Evolutionary conservation across 2,113 vertebrate genomes (phyloP), one percentile per base, ranked within the genome.

Genomic region (Percopsis transmontana): DNA sequence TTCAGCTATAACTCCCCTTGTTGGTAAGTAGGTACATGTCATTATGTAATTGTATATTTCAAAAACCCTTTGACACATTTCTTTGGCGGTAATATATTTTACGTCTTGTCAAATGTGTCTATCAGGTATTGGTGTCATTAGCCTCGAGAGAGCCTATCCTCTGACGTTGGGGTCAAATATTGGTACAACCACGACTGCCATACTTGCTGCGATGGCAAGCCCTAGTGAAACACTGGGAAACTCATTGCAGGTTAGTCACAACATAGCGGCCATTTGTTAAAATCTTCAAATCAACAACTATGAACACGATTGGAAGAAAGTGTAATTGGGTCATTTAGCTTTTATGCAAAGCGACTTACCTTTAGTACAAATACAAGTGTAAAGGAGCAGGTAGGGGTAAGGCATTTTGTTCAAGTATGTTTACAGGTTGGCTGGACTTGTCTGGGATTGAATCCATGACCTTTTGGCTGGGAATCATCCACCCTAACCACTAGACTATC

Each of bases 111-210:
- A 10, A 18, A 0, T 1, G 10, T 12, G 23, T 41, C 42, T 58
- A 52, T 24, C 52, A 97, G 97, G 97, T 47, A 95, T 99, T 0
- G 97, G 97, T 0, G 96, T 99, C 52, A 98, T 99, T 62, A 97
- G 91, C 83, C 91, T 99, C 0, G 95, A 99, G 81, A 92, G 97
- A 74, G 96, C 95, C 0, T 99, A 99, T 58, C 97, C 97, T 0
- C 92, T 99, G 41, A 99, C 97, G 0, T 86, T 99, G 54, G 97
- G 97, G 10, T 95, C 97, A 63, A 99, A 99, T 67, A 95, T 99
- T 18, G 97, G 97, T 21, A 99, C 97, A 38, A 99, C 97, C 44
- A 99, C 97, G n/a, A 99, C 97, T 0, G 94, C 97, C 42, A 94
- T 99, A 24, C 90, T 99, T 19, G 97, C 97, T 0, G 96, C 97